Evolutionary conservation across 2,113 vertebrate species (phyloP).

Genomic region (Pelecanoides urinatrix): DNA sequence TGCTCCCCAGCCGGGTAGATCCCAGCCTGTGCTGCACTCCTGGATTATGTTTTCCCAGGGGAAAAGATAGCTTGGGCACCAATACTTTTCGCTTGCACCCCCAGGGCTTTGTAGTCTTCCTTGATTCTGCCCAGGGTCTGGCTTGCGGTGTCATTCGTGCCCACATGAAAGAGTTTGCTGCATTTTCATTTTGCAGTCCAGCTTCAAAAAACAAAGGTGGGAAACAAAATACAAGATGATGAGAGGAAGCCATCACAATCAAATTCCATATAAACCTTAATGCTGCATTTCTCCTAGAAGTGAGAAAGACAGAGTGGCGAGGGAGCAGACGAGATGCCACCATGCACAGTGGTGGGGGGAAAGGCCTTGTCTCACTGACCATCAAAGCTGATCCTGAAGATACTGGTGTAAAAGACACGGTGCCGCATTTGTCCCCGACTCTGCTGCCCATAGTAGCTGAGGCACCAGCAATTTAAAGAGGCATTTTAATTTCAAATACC

Average conservation of each 20-base stretch:
- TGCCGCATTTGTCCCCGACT: neutral
- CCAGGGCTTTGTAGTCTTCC: neutral
- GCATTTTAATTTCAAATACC: neutral
- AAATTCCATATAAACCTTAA: neutral
- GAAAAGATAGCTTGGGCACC: neutral
- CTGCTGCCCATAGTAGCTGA: neutral
- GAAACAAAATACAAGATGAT: neutral
- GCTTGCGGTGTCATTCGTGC: neutral
- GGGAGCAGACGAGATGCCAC: neutral
- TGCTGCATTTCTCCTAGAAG: neutral
- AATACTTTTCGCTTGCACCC: neutral
- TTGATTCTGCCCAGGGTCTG: neutral
- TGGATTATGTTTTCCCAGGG: neutral
- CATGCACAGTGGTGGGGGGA: rapidly evolving
- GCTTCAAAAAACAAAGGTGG: neutral
- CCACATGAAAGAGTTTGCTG: neutral
- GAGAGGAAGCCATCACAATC: neutral
- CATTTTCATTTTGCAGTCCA: neutral
- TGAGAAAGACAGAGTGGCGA: neutral
- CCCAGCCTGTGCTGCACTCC: neutral
- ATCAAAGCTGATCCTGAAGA: neutral
- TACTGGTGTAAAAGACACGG: neutral
- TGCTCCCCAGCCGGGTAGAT: neutral
- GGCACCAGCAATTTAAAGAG: neutral
- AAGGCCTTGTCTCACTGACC: neutral